These are phyloP conservation scores for Aplysia californica DNA, from an alignment of 1,140 invertebrate genomes.

Conservation along the genomic window DNA sequence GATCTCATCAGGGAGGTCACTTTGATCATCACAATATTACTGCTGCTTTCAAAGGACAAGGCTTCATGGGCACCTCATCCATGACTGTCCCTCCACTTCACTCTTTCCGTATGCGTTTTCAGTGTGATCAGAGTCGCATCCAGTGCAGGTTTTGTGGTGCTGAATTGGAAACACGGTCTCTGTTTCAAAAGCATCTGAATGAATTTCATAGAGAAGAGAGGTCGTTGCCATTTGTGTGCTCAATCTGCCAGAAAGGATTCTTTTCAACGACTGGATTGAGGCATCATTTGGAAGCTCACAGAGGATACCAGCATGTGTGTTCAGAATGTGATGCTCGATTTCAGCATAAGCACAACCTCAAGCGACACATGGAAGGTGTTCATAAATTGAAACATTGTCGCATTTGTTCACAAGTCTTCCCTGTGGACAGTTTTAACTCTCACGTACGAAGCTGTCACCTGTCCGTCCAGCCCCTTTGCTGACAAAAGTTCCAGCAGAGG, in stretches of 20 bases:
- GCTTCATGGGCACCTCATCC: not conserved
- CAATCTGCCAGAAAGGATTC: constrained; percentile 26
- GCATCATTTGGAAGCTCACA: constrained; percentile 20
- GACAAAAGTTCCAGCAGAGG: not conserved
- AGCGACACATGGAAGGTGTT: constrained; percentile 11
- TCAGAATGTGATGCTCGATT: constrained; percentile 12
- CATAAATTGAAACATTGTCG: constrained; percentile 17
- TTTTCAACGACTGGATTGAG: constrained; percentile 6
- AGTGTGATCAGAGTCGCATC: too few relatives aligned
- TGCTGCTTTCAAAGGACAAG: not conserved
- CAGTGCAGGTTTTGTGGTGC: constrained; percentile 2
- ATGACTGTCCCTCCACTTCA: too few relatives aligned
- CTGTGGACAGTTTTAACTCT: not conserved
- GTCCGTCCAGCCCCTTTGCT: not conserved
- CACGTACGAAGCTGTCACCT: not conserved
- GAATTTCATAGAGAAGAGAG: constrained; percentile 5
- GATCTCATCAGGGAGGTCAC: not conserved
- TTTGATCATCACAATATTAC: not conserved
- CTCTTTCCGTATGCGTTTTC: too few relatives aligned
- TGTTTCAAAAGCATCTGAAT: constrained; percentile 24
- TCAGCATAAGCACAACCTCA: constrained; percentile 22
- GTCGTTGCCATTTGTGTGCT: constrained; percentile 13
- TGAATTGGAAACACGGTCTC: not conserved
- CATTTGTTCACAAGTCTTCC: not conserved
- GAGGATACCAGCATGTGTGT: constrained; percentile 15